These are phyloP conservation scores for Leucozona laternaria DNA, from an alignment of 2,888 invertebrate genomes.

Conservation along the genomic window DNA sequence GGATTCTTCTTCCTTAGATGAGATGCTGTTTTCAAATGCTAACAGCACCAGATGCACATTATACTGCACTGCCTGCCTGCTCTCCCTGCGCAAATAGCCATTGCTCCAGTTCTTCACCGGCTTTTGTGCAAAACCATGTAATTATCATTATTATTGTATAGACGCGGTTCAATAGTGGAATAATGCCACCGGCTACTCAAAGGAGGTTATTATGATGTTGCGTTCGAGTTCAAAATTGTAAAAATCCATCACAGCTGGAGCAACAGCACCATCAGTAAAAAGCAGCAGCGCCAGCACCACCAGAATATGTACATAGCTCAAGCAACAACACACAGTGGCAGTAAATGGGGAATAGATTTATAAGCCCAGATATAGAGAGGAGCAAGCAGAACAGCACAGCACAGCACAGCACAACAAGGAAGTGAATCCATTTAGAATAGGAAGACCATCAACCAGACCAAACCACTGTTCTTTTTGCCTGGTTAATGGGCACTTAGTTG, in stretches of 20 bases:
- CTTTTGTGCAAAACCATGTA: slow-evolving; percentile 45
- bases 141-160: slow-evolving; percentile 74
- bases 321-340: slow-evolving; percentile 63
- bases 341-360: slow-evolving; percentile 68
- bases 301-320: neutral
- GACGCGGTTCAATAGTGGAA: slow-evolving; percentile 74
- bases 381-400: neutral
- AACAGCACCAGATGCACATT: slow-evolving; percentile 33
- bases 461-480: slow-evolving; percentile 41
- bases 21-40: slow-evolving; percentile 29
- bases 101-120: slow-evolving; percentile 61
- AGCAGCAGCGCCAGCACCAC: neutral
- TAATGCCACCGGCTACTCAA: slow-evolving; percentile 75
- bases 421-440: slow-evolving; percentile 74
- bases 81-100: slow-evolving; percentile 3
- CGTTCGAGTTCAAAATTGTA: slow-evolving; percentile 67
- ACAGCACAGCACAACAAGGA: slow-evolving; percentile 63
- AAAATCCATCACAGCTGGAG: slow-evolving; percentile 65
- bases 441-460: slow-evolving; percentile 55
- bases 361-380: slow-evolving; percentile 47
- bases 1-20: slow-evolving; percentile 53
- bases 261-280: neutral
- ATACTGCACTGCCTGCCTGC: neutral
- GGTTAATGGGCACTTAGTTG: slow-evolving; percentile 74
- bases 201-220: slow-evolving; percentile 75